A percentile compares a stretch with the other conserved stretches of the same genome.
Evolutionary conservation across 1,140 invertebrate genomes (phyloP).

Genomic region (Tetraneura akinire): DNA sequence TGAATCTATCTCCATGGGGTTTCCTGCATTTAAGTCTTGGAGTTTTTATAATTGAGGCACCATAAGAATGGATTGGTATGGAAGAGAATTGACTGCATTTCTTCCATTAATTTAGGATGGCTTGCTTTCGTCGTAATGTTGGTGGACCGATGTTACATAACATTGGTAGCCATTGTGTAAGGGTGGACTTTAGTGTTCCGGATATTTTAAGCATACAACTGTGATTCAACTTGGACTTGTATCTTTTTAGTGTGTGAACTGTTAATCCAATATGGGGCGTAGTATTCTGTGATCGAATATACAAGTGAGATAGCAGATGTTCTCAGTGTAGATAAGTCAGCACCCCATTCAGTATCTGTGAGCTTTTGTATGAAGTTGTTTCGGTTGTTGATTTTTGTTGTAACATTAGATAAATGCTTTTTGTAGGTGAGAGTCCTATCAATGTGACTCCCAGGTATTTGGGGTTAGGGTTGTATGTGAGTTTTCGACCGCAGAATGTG

Average conservation of each 20-base stretch:
- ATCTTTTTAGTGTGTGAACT: neutral
- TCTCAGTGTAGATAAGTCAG: no score
- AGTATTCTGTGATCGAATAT: no score
- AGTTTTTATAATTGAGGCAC: neutral
- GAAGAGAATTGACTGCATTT: neutral
- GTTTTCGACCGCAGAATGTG: no score
- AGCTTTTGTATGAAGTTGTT: no score
- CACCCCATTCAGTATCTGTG: no score
- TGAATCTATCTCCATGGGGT: neutral
- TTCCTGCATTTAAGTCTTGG: neutral
- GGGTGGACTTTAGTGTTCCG: neutral
- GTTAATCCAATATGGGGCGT: fast-evolving
- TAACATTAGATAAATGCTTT: no score
- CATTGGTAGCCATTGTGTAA: neutral
- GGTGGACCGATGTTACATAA: neutral
- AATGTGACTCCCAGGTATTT: no score
- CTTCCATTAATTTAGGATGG: neutral
- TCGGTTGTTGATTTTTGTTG: no score
- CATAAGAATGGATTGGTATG: neutral
- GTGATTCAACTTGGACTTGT: neutral
- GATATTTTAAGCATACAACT: neutral
- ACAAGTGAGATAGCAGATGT: no score
- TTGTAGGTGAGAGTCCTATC: no score
- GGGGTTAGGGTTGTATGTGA: no score
- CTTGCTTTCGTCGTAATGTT: neutral